Conservation (phyloP, 2,113 vertebrate genomes). For the Chinchilla lanigera region DNA sequence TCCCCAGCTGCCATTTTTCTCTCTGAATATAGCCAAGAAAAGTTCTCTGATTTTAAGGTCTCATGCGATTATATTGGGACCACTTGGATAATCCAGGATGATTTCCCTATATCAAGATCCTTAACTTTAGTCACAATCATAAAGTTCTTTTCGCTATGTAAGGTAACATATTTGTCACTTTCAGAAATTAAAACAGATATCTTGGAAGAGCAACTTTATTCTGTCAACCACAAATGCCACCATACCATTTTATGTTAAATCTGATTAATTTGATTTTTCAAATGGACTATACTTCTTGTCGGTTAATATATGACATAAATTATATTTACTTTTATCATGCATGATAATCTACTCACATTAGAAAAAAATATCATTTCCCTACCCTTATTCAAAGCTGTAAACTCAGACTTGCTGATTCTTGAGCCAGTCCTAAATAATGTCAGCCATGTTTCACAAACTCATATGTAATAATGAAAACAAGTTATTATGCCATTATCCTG, state of each 20-base stretch:
- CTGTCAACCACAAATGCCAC: neutral
- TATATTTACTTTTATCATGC: neutral
- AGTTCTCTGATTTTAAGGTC: neutral
- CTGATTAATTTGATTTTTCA: neutral
- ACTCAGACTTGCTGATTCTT: neutral
- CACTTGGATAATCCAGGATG: neutral
- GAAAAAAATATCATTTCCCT: neutral
- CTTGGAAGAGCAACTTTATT: neutral
- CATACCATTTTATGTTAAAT: constrained; percentile 25
- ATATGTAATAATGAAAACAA: constrained; percentile 33
- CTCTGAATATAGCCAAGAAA: neutral
- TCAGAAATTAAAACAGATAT: neutral
- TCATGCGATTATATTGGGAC: neutral
- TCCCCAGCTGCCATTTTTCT: neutral
- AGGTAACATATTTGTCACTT: neutral
- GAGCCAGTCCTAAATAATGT: constrained; percentile 33
- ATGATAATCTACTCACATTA: neutral
- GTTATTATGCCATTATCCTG: neutral
- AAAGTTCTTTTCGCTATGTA: neutral
- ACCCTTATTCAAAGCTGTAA: neutral
- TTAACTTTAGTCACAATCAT: neutral
- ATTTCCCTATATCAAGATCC: neutral
- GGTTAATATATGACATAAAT: neutral
- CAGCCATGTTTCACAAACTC: neutral
- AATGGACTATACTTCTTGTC: neutral